phyloP scores from a whole-genome alignment of 2,888 invertebrate genomes.

The Harpalus rufipes region DNA sequence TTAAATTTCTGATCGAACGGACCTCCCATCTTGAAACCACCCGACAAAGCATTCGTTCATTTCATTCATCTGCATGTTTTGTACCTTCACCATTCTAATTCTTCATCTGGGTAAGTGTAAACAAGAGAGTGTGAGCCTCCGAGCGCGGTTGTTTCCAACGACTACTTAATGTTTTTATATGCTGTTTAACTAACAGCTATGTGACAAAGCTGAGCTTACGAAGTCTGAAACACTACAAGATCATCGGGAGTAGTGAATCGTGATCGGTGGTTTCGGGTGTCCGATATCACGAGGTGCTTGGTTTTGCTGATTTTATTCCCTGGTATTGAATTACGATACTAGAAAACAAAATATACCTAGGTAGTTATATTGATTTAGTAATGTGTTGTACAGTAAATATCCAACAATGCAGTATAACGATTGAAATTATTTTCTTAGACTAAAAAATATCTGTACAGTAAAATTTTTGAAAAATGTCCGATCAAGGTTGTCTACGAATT shows the following conservation, averaged over 20 bases:
- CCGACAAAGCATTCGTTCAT: slow-evolving; percentile 70
- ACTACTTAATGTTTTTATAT: slow-evolving; percentile 72
- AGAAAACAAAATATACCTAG: background rate
- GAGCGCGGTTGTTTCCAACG: slow-evolving; percentile 63
- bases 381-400: too few species aligned
- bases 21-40: slow-evolving; percentile 75
- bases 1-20: slow-evolving; percentile 75
- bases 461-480: too few species aligned
- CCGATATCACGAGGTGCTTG: slow-evolving; percentile 30
- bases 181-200: slow-evolving; percentile 72
- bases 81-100: background rate
- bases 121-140: slow-evolving; percentile 47
- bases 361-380: too few species aligned
- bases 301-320: slow-evolving; percentile 30
- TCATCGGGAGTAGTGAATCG: slow-evolving; percentile 14
- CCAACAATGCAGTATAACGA: too few species aligned
- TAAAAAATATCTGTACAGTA: too few species aligned
- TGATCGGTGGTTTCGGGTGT: slow-evolving; percentile 32
- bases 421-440: too few species aligned
- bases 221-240: slow-evolving; percentile 60
- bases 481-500: too few species aligned
- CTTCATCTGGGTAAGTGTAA: background rate
- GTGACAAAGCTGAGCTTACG: slow-evolving; percentile 71
- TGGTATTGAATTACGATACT: slow-evolving; percentile 9
- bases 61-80: slow-evolving; percentile 62